Percentiles rank a stretch among this genome's conserved stretches.
phyloP scores from a whole-genome alignment of 2,113 vertebrate species.

The Thalassarche chlororhynchos region DNA sequence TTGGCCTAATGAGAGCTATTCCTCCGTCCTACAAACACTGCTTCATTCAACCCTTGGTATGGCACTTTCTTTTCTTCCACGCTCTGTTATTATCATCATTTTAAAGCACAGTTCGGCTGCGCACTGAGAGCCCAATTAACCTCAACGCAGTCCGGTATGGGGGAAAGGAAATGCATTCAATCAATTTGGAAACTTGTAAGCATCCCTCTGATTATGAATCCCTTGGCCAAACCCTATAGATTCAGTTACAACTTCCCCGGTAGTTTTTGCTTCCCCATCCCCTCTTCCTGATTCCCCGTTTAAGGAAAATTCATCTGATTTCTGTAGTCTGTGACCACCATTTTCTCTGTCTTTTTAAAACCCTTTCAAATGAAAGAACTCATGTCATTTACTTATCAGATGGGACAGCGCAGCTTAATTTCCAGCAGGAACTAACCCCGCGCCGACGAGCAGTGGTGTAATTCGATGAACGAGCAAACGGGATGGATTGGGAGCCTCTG shows the following conservation, averaged over 20 bases:
- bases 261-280: neutral
- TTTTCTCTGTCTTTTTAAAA: neutral
- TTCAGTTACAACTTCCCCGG: fast-evolving
- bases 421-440: neutral
- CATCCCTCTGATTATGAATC: neutral
- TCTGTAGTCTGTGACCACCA: neutral
- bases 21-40: neutral
- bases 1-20: neutral
- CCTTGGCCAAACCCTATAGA: neutral
- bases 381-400: neutral
- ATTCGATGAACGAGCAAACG: fast-evolving
- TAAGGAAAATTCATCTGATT: neutral
- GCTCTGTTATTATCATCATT: neutral
- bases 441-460: fast-evolving
- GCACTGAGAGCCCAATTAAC: neutral
- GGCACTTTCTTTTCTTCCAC: neutral
- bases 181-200: neutral
- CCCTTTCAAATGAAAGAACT: neutral
- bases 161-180: neutral
- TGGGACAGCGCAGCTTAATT: neutral
- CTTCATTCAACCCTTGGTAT: fast-evolving
- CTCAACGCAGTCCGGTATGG: fast-evolving
- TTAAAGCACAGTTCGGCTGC: neutral
- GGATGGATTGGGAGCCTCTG: neutral
- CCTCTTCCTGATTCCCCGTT: neutral